phyloP scores from a whole-genome alignment of 1,140 invertebrate genomes.

The Megathymus violae region DNA sequence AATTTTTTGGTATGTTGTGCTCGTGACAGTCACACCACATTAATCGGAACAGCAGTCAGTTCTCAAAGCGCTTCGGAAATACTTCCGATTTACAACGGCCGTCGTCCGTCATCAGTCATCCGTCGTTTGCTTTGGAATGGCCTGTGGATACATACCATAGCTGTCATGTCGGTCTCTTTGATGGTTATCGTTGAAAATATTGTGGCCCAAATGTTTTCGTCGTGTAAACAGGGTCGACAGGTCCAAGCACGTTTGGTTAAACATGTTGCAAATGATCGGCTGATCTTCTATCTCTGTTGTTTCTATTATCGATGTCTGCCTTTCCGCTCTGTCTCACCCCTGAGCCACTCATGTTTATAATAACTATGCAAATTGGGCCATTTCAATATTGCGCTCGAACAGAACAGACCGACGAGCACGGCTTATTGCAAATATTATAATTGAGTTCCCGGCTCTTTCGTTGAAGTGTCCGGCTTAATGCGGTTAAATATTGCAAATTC shows the following conservation, averaged over 20 bases:
- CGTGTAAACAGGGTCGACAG: slow-evolving; percentile 4
- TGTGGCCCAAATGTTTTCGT: slow-evolving; percentile 11
- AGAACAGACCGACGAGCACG: slow-evolving; percentile 40
- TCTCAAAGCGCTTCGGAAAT: neutral
- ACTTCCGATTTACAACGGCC: neutral
- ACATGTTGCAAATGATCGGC: slow-evolving; percentile 21
- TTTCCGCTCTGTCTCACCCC: slow-evolving; percentile 40
- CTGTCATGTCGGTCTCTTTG: slow-evolving; percentile 13
- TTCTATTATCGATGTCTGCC: slow-evolving; percentile 36
- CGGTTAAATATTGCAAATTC: slow-evolving; percentile 18
- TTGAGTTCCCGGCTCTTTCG: slow-evolving; percentile 58
- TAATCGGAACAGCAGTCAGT: neutral
- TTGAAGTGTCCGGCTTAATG: slow-evolving; percentile 9
- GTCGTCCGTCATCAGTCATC: neutral
- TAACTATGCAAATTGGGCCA: slow-evolving; percentile 72
- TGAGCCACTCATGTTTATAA: slow-evolving; percentile 64
- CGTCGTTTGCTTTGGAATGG: neutral
- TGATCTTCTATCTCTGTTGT: slow-evolving; percentile 40
- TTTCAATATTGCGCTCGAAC: slow-evolving; percentile 67
- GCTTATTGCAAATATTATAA: slow-evolving; percentile 58
- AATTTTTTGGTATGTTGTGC: neutral
- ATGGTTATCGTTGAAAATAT: slow-evolving; percentile 5
- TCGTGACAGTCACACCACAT: neutral
- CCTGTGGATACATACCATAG: neutral
- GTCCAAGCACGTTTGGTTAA: slow-evolving; percentile 9